A percentile compares a stretch with the other conserved stretches of the same genome.
phyloP scores from a whole-genome alignment of 1,140 invertebrate genomes.

The Telenomus remus region DNA sequence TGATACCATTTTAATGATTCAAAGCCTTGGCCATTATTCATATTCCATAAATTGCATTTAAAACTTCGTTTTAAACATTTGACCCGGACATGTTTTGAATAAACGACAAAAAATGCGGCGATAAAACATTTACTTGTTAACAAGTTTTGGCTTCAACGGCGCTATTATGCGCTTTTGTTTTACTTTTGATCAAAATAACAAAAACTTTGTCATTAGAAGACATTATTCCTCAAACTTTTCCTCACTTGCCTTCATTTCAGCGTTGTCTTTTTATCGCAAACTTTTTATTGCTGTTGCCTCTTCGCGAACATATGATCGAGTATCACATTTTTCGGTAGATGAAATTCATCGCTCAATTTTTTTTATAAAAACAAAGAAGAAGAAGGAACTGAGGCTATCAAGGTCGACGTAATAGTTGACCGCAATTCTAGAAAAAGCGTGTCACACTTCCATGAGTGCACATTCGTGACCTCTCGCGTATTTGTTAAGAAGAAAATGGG shows the following conservation, averaged over 20 bases:
- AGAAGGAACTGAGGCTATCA: slow-evolving; percentile 17
- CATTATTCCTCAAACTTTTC: too few species aligned
- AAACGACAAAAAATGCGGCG: background rate
- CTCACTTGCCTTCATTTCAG: too few species aligned
- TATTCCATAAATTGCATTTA: slow-evolving; percentile 13
- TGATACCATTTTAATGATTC: slow-evolving; percentile 35
- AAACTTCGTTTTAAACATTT: slow-evolving; percentile 19
- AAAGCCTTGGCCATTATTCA: slow-evolving; percentile 21
- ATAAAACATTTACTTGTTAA: slow-evolving; percentile 8
- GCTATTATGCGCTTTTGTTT: too few species aligned
- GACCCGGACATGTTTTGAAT: background rate
- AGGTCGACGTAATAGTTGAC: slow-evolving; percentile 38
- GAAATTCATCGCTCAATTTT: too few species aligned
- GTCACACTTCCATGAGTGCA: slow-evolving; percentile 36
- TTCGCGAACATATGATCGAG: too few species aligned
- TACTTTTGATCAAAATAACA: too few species aligned
- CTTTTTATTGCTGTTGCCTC: too few species aligned
- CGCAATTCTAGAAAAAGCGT: slow-evolving; percentile 36
- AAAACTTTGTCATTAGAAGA: too few species aligned
- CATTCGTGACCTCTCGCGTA: slow-evolving; percentile 23
- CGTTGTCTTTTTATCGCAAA: too few species aligned
- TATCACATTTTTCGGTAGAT: too few species aligned
- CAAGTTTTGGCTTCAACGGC: background rate
- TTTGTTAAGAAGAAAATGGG: slow-evolving; percentile 41
- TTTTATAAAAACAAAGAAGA: slow-evolving; percentile 11